phyloP scores from a whole-genome alignment of 2,888 invertebrate genomes.

The Drosophila recens region DNA sequence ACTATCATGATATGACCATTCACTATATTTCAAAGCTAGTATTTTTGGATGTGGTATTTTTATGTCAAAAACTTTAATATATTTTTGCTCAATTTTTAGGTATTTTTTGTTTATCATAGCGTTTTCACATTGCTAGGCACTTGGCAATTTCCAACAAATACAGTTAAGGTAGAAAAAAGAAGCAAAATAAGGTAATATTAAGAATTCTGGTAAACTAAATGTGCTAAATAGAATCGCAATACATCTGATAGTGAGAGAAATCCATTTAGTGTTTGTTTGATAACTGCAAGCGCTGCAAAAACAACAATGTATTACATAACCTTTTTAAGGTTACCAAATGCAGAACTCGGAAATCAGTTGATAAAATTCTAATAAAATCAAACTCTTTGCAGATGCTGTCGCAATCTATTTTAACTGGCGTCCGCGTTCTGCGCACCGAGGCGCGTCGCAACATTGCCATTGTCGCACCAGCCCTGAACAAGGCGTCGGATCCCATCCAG shows the following conservation, averaged over 20 bases:
- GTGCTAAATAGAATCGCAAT: too few relatives aligned
- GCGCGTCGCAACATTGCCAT: slow-evolving; percentile 91
- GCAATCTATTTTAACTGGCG: slow-evolving; percentile 86
- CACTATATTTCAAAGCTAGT: background rate
- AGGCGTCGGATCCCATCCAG: slow-evolving; percentile 95
- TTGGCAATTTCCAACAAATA: slow-evolving; percentile 52
- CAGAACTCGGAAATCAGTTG: background rate
- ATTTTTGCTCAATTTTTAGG: slow-evolving; percentile 2
- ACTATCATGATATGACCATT: background rate
- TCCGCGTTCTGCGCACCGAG: slow-evolving; percentile 86
- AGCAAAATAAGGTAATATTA: slow-evolving; percentile 59
- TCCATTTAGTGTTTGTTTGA: too few relatives aligned
- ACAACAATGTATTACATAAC: slow-evolving; percentile 76
- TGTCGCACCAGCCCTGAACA: slow-evolving; percentile 88
- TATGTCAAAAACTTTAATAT: background rate
- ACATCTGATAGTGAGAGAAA: background rate
- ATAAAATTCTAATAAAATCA: slow-evolving; percentile 5
- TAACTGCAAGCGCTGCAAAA: background rate
- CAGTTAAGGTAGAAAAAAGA: slow-evolving; percentile 35
- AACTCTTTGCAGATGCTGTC: slow-evolving; percentile 86
- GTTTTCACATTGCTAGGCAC: slow-evolving; percentile 31
- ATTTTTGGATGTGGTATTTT: background rate
- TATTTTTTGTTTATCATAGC: slow-evolving; percentile 16
- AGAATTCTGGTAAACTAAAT: background rate
- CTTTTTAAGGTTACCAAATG: slow-evolving; percentile 79